A percentile compares a stretch with the other conserved stretches of the same genome.
phyloP scores from a whole-genome alignment of 53 echinoderm and acorn worm species.

The Henricia sp. region DNA sequence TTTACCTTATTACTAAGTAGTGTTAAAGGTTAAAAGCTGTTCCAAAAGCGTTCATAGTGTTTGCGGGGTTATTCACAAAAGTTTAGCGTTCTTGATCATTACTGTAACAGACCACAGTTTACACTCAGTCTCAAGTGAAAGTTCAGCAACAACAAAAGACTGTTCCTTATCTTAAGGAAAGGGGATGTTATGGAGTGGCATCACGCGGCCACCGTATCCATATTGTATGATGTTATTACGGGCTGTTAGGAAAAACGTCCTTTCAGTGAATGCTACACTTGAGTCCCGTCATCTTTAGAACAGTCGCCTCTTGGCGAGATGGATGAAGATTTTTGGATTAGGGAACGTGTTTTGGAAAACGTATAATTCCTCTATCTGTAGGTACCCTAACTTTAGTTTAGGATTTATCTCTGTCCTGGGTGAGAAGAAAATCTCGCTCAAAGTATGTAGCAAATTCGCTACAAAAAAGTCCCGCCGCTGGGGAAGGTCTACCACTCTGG shows the following conservation, averaged over 20 bases:
- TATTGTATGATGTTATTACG: background rate
- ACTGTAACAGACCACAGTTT: background rate
- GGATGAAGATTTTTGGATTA: too few relatives aligned
- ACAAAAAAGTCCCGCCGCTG: too few relatives aligned
- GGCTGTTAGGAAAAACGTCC: background rate
- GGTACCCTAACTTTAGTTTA: too few relatives aligned
- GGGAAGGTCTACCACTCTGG: too few relatives aligned
- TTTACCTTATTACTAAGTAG: too few relatives aligned
- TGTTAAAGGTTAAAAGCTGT: too few relatives aligned
- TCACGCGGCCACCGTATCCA: constrained; percentile 7
- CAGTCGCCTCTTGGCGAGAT: too few relatives aligned
- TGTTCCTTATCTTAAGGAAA: background rate
- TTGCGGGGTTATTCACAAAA: background rate
- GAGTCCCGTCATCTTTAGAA: constrained; percentile 3
- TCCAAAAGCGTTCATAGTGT: background rate
- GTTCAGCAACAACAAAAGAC: background rate
- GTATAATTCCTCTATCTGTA: too few relatives aligned
- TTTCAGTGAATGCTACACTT: constrained; percentile 1
- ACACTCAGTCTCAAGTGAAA: background rate
- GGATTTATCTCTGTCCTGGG: too few relatives aligned
- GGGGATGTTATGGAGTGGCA: constrained; percentile 20
- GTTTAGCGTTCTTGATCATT: background rate
- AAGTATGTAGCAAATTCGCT: too few relatives aligned
- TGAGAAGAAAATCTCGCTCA: too few relatives aligned
- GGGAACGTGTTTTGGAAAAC: too few relatives aligned